Base-by-base conservation (phyloP, 2,888 invertebrate species). In the Tupiocoris notatus region DNA sequence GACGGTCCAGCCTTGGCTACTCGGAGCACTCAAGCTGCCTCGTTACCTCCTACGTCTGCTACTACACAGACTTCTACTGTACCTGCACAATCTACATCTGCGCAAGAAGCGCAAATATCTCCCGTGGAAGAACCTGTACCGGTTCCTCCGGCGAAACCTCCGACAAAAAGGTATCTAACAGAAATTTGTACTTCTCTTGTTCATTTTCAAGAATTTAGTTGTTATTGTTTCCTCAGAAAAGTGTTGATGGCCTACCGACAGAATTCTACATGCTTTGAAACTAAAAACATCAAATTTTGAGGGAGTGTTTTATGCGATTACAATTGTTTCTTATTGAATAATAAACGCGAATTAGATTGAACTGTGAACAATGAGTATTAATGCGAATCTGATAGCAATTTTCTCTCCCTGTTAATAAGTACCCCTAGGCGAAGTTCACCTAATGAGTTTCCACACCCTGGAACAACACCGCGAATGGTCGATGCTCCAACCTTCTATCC, bases 401-500 rank as follows among this genome's bases (percentile, higher is more conserved):
- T 54, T 16, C 54, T 12, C 54, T 54, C 16, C 54, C 7, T 12
- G 7, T 54, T 54, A 16, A 54, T 54, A 16, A 54, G 7, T 22
- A 39, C 70, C 9, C 61, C 70, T 18, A 58, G 73, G 54, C 23
- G 62, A 68, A 77, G 78, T 22, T 59, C 75, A 17, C 25, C 78
- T 3, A 75, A 75, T 16, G 76, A 68, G 61, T 78, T 78, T 57
- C 77, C 77, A 3, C 21, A 56, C 0, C 68, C 76, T 22, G 77
- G 77, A 20, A 78, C 79, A 18, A 79, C 77, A 20, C 68, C 78
- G 6, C 59, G 80, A 21, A 80, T 82, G 24, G 78, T 81, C 0
- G 91, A 92, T 79, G 94, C 93, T 0, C 94, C 93, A 0, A 88
- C 90, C 0, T 96, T 92, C 83, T 87, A 90, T 82, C 95, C 95